Percentiles rank a stretch among this genome's conserved stretches.
phyloP scores from a whole-genome alignment of 37 sponge, comb jelly and placozoan genomes.

The Tethya wilhelma region DNA sequence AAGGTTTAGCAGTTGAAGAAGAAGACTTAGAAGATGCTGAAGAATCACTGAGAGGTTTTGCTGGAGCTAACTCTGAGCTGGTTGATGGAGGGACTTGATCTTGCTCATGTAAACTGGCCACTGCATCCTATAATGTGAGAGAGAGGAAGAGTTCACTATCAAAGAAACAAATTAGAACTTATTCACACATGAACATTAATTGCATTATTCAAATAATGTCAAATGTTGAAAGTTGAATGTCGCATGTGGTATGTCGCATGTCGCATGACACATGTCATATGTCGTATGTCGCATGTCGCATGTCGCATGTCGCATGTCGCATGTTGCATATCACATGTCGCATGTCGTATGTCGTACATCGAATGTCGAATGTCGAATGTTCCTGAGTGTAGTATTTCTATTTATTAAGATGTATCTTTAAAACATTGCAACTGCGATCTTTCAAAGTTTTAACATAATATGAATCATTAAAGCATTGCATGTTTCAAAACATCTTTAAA shows the following conservation, averaged over 20 bases:
- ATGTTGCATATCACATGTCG: too few relatives aligned
- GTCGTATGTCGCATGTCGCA: too few relatives aligned
- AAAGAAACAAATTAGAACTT: not conserved
- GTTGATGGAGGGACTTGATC: not conserved
- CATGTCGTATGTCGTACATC: too few relatives aligned
- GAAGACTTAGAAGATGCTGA: not conserved
- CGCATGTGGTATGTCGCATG: not conserved
- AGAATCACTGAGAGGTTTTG: not conserved
- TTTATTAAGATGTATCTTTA: too few relatives aligned
- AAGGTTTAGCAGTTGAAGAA: too few relatives aligned
- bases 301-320: too few relatives aligned
- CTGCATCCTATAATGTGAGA: slow-evolving; percentile 32
- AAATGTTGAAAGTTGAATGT: not conserved
- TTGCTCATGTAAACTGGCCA: slow-evolving; percentile 45
- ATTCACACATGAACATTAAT: not conserved
- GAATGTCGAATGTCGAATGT: too few relatives aligned
- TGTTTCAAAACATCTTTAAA: too few relatives aligned
- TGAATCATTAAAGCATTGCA: too few relatives aligned
- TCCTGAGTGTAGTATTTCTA: too few relatives aligned
- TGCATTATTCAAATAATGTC: not conserved
- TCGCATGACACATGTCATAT: not conserved
- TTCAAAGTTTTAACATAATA: too few relatives aligned
- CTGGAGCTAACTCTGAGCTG: not conserved
- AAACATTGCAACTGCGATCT: too few relatives aligned
- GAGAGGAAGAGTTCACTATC: not conserved